These are phyloP conservation scores for Diabrotica virgifera DNA, from an alignment of 1,140 invertebrate species.

Conservation along the genomic window DNA sequence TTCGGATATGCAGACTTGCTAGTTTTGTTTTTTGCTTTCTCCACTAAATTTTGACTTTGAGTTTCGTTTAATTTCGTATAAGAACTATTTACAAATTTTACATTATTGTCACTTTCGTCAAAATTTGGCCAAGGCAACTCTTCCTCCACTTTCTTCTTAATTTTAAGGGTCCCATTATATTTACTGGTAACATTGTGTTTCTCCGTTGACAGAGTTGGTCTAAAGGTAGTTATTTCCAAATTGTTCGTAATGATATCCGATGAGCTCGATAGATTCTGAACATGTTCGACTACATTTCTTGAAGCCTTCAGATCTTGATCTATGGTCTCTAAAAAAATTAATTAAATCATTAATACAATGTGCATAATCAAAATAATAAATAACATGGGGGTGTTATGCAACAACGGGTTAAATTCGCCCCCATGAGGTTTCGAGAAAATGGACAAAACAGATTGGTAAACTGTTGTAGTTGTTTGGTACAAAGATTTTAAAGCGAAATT, in stretches of 20 bases:
- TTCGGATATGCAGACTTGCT: constrained; percentile 4
- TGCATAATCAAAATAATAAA: no score
- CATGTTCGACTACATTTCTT: not conserved
- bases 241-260: no score
- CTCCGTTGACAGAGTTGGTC: no score
- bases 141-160: not conserved
- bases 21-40: not conserved
- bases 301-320: not conserved
- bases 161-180: not conserved
- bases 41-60: not conserved
- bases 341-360: no score
- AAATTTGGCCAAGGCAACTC: constrained; percentile 1
- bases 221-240: no score
- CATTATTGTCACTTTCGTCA: not conserved
- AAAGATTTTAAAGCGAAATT: no score
- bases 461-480: no score
- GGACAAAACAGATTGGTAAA: no score
- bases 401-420: no score
- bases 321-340: not conserved
- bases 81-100: constrained; percentile 7
- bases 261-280: not conserved
- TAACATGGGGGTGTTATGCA: no score
- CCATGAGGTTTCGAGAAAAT: no score
- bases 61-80: not conserved
- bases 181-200: no score